Evolutionary conservation across 2,797 vertebrate species (phyloP).

Genomic region (Phrynocephalus guinanensis): DNA sequence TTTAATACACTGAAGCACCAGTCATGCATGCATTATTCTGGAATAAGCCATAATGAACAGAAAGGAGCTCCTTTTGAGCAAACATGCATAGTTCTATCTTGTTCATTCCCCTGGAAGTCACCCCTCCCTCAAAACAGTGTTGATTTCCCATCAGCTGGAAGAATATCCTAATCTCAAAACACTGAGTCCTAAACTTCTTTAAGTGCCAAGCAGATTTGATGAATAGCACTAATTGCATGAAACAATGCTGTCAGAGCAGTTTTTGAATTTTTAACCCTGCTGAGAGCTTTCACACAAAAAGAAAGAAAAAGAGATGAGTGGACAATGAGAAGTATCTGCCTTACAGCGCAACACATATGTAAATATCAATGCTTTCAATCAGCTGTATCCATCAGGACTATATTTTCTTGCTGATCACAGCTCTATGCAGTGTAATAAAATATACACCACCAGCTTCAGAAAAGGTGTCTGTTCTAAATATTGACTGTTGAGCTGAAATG

Average conservation of each 20-base stretch:
- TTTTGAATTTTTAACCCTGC: slow-evolving; percentile 13
- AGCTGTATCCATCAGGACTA: slow-evolving; percentile 45
- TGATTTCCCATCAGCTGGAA: slow-evolving; percentile 27
- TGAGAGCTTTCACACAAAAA: not conserved
- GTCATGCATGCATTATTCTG: not conserved
- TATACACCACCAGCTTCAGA: slow-evolving; percentile 47
- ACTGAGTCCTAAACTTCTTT: slow-evolving; percentile 12
- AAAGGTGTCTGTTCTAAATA: slow-evolving; percentile 46
- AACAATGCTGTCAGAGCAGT: slow-evolving; percentile 38
- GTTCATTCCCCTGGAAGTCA: slow-evolving; percentile 22
- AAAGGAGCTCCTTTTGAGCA: not conserved
- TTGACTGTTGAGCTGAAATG: slow-evolving; percentile 49
- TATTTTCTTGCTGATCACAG: slow-evolving; percentile 40
- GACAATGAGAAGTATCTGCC: slow-evolving; percentile 40
- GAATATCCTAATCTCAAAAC: slow-evolving; percentile 34
- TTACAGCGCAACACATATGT: slow-evolving; percentile 36
- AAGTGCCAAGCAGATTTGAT: slow-evolving; percentile 43
- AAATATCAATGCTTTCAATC: slow-evolving; percentile 57
- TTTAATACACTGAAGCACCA: not conserved
- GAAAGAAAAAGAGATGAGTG: slow-evolving; percentile 2
- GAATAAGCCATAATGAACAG: not conserved
- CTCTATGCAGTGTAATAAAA: slow-evolving; percentile 30
- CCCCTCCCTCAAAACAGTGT: slow-evolving; percentile 26
- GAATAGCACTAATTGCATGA: slow-evolving; percentile 35
- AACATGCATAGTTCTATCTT: not conserved